Conservation (phyloP, 64 coral and sea anemone genomes). For the Pocillopora verrucosa region DNA sequence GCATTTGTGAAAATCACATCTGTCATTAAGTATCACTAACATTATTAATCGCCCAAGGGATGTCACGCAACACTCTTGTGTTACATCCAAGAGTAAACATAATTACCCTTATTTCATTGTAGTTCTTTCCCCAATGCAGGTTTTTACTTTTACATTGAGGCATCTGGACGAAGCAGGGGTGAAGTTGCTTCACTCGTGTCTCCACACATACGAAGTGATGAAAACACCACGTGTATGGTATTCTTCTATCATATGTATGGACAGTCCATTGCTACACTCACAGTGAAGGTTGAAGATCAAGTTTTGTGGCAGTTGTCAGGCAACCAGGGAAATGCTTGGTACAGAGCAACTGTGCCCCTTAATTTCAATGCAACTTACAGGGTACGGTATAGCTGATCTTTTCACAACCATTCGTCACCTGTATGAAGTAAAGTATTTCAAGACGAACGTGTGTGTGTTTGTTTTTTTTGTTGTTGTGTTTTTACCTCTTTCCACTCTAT, state of each 20-base stretch:
- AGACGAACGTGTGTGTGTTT: too few species aligned
- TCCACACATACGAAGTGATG: conserved; percentile 51
- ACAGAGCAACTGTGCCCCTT: conserved; percentile 72
- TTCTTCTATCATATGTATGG: conserved; percentile 90
- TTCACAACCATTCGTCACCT: background rate
- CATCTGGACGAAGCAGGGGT: conserved; percentile 14
- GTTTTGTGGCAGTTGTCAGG: conserved; percentile 68
- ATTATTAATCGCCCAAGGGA: too few species aligned
- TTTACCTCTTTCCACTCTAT: background rate
- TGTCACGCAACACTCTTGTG: too few species aligned
- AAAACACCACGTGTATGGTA: conserved; percentile 61
- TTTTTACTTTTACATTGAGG: conserved; percentile 70
- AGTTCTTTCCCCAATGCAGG: conserved; percentile 32
- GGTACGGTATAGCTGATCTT: conserved; percentile 20
- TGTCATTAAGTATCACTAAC: too few species aligned
- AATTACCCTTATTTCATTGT: background rate
- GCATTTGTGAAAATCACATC: too few species aligned
- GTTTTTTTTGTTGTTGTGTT: too few species aligned
- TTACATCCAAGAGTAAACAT: background rate
- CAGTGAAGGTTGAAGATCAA: conserved; percentile 49
- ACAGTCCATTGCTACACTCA: conserved; percentile 25
- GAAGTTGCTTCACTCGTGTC: conserved; percentile 59
- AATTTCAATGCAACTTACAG: conserved; percentile 53
- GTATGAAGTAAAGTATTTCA: too few species aligned
- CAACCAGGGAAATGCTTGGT: conserved; percentile 80